Percentiles rank a stretch among this genome's conserved stretches.
Evolutionary conservation across 64 coral and sea anemone genomes (phyloP).

Genomic region (Hydrozoanthus tunicans): DNA sequence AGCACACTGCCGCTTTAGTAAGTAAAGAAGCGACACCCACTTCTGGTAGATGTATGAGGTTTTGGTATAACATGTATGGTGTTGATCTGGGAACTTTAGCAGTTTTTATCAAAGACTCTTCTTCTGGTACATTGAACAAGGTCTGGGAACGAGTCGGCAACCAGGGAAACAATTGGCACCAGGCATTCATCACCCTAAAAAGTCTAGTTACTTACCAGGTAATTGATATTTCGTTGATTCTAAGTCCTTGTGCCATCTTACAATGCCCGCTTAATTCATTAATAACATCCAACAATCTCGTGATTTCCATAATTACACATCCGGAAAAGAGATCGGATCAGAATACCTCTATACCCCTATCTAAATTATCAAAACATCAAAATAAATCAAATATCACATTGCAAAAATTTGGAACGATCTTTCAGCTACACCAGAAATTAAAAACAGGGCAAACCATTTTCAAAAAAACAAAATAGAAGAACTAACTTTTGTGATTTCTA

Average conservation of each 20-base stretch:
- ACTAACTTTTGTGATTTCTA: too few species aligned
- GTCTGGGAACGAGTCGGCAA: slow-evolving; percentile 34
- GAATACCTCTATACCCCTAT: too few species aligned
- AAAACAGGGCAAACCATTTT: too few species aligned
- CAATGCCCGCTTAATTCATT: too few species aligned
- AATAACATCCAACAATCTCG: too few species aligned
- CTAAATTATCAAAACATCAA: too few species aligned
- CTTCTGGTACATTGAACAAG: not conserved
- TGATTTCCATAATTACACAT: too few species aligned
- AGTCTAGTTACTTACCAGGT: slow-evolving; percentile 4
- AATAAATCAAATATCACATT: too few species aligned
- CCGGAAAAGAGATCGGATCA: too few species aligned
- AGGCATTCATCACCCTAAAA: not conserved
- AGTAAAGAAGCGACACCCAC: slow-evolving; percentile 19
- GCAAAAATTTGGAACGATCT: too few species aligned
- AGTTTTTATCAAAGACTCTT: slow-evolving; percentile 1
- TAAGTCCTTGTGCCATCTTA: not conserved
- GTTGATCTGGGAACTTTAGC: not conserved
- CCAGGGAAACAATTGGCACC: slow-evolving; percentile 22
- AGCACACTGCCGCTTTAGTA: not conserved
- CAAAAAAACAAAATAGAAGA: too few species aligned
- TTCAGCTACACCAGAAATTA: too few species aligned
- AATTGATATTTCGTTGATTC: not conserved
- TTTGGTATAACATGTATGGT: slow-evolving; percentile 47
- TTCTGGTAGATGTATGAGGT: slow-evolving; percentile 9